Evolutionary conservation across 1,140 invertebrate genomes (phyloP), one percentile per base, ranked within the genome.

Genomic region (Saccostrea echinata): DNA sequence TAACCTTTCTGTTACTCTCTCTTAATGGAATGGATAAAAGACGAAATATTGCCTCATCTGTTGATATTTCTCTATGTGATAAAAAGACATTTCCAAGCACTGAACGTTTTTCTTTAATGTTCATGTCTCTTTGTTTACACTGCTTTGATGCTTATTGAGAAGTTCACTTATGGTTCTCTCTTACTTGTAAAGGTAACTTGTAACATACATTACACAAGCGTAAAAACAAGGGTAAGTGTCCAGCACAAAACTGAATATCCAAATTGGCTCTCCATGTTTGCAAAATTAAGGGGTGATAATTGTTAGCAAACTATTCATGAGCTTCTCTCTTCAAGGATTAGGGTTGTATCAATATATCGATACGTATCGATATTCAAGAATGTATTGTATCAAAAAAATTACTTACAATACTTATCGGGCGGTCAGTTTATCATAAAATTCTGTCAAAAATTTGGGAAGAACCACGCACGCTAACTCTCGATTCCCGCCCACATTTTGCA

Each of bases 241-340:
- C 12, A 57, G n/a, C 2, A 90, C 43, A 64, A 57, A n/a, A 90
- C 27, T 90, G 87, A 0, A 90, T 24, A 33, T 90, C 89, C 51
- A 86, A 52, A 30, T 90, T 90, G n/a, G 89, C 87, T 84, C 21
- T 68, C 87, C 89, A 90, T 6, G 71, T 80, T 52, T 86, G n/a
- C 18, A 90, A 24, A 88, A 13, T 12, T n/a, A 27, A 24, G 12
- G 57, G 3, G 33, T 89, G 86, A 33, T 85, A 86, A 21, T 64
- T 61, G 61, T 86, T 86, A 13, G 86, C 30, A 16, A 51, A 24
- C 9, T 35, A 6, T 71, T 71, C 76, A 61, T 55, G 27, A 33
- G 81, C 51, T 53, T 82, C 21, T 76, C 89, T 83, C 33, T 90
- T 80, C 21, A n/a, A n/a, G n/a, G n/a, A n/a, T n/a, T n/a, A n/a